Conservation (phyloP, 2,113 vertebrate species). For the Xiphophorus couchianus region DNA sequence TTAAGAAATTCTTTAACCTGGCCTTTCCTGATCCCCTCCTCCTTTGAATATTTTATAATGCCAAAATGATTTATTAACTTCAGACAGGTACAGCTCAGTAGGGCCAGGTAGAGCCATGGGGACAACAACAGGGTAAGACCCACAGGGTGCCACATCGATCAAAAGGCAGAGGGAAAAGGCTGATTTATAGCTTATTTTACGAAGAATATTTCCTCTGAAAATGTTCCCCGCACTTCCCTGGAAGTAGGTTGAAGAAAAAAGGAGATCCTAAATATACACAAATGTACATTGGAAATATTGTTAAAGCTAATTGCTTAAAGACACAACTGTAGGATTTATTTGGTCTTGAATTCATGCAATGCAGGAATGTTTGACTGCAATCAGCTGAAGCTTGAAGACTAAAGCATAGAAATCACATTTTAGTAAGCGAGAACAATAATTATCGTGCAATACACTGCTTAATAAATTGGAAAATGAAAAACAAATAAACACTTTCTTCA, state of each 20-base stretch:
- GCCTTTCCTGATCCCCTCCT: constrained; percentile 81
- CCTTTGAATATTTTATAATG: constrained; percentile 93
- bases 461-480: background rate
- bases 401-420: background rate
- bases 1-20: constrained; percentile 96
- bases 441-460: background rate
- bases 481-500: background rate
- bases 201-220: constrained; percentile 2
- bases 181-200: constrained; percentile 37
- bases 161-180: constrained; percentile 48
- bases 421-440: background rate
- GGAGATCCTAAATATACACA: background rate
- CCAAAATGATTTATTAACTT: constrained; percentile 91
- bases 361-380: background rate
- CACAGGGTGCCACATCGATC: constrained; percentile 57
- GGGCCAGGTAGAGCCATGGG: constrained; percentile 77
- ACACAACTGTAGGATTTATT: background rate
- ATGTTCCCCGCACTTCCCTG: background rate
- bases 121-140: constrained; percentile 72
- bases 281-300: background rate
- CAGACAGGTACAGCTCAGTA: constrained; percentile 83
- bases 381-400: background rate
- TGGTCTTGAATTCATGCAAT: background rate
- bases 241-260: background rate
- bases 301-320: background rate